Conservation (phyloP, 2,797 vertebrate genomes). For the Trachurus trachurus region DNA sequence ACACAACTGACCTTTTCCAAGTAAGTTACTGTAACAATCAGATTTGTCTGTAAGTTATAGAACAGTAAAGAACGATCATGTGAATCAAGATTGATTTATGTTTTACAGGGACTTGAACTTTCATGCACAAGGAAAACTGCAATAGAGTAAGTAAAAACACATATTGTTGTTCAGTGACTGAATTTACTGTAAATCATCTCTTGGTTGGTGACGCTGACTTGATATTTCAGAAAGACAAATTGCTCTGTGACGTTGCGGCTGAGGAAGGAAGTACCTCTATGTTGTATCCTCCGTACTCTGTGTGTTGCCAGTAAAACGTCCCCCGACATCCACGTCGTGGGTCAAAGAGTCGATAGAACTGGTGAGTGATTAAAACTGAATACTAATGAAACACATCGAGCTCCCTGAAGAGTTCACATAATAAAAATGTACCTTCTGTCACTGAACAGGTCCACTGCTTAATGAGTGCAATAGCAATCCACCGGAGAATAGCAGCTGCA, state of each 20-base stretch:
- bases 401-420: not conserved
- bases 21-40: conserved; percentile 67
- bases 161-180: not conserved
- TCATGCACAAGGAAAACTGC: conserved; percentile 51
- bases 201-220: not conserved
- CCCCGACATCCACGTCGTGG: conserved; percentile 49
- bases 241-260: conserved; percentile 71
- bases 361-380: conserved; percentile 62
- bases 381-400: not conserved
- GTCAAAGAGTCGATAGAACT: conserved; percentile 43
- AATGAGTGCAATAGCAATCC: conserved; percentile 40
- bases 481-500: conserved; percentile 45
- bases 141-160: conserved; percentile 65
- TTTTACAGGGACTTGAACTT: conserved; percentile 70
- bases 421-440: conserved; percentile 36
- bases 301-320: conserved; percentile 33
- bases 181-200: not conserved
- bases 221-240: conserved; percentile 50
- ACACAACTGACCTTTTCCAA: conserved; percentile 45
- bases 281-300: conserved; percentile 74
- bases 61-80: not conserved
- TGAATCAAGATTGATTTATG: conserved; percentile 21
- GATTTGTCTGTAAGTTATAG: not conserved
- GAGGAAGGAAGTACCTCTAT: conserved; percentile 43
- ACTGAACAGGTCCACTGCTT: conserved; percentile 17